Evolutionary conservation across 2,113 vertebrate species (phyloP), one percentile per base, ranked within the genome.

Genomic region (Aspiorhynchus laticeps): DNA sequence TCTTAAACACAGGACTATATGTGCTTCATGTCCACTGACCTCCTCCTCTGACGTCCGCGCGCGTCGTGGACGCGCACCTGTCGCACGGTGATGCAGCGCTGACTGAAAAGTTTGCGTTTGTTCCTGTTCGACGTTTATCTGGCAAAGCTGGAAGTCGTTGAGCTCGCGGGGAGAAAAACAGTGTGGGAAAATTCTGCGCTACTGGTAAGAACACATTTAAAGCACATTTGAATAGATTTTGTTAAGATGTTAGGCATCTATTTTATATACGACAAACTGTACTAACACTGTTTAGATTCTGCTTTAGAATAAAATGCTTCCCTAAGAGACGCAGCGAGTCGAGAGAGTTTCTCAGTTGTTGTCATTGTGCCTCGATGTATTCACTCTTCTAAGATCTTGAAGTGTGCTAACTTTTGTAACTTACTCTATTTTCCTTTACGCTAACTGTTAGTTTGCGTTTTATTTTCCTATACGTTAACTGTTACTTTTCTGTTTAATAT

Each of bases 71-170:
- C 81, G 65, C 81, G 81, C 81, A 69, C 81, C 63, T 71, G 81
- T n/a, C 46, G 15, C 26, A 6, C 61, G 59, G 38, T 46, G n/a
- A 26, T 36, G 9, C 41, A 10, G 9, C 9, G 0, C 33, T 26
- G 33, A 19, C 38, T 46, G 59, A 43, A 76, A 91, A 91, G 90
- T 91, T 91, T 90, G 78, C 85, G 76, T 28, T 65, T 91, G 92
- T 94, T 93, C 93, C 92, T 91, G 92, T 83, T 83, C 76, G 86
- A 36, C 79, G 79, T 53, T 79, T 43, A 33, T 19, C 41, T 71
- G 38, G 41, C 73, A 76, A 28, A 41, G 65, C 73, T 26, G 51
- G n/a, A 24, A 88, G 85, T 87, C 84, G 80, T 5, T n/a, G 74
- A 77, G 83, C 41, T 63, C 19, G 71, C 71, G 28, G 56, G 67